Conservation (phyloP, 2,113 vertebrate species). For the Eptesicus fuscus region DNA sequence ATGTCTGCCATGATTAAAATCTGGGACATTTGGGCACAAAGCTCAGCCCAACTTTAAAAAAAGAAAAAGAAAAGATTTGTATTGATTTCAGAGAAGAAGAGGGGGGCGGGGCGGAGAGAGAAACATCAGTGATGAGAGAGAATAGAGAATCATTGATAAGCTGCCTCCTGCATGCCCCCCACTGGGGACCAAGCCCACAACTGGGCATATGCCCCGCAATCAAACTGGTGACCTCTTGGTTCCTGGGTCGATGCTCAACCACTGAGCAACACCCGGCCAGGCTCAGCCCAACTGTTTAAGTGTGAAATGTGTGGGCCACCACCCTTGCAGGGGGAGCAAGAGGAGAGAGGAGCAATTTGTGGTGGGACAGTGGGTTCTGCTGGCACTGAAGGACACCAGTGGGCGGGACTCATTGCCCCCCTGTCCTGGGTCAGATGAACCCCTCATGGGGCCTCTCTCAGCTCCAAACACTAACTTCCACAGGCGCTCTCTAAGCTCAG, state of each 20-base stretch:
- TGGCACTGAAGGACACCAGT: neutral
- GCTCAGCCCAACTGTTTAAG: neutral
- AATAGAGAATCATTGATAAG: too few relatives aligned
- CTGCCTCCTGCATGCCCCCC: too few relatives aligned
- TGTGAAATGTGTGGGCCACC: accelerated
- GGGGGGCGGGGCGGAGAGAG: too few relatives aligned
- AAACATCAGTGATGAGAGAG: too few relatives aligned
- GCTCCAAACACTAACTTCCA: neutral
- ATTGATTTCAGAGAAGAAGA: too few relatives aligned
- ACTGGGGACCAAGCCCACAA: too few relatives aligned
- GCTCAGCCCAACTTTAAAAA: neutral
- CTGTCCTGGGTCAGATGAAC: neutral
- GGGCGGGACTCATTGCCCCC: neutral
- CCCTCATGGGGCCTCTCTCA: neutral
- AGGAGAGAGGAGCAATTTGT: neutral
- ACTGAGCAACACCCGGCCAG: too few relatives aligned
- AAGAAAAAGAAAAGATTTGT: too few relatives aligned
- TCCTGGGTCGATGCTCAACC: too few relatives aligned
- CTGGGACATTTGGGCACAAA: neutral
- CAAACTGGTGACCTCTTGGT: too few relatives aligned
- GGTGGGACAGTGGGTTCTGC: neutral
- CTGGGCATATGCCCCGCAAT: too few relatives aligned
- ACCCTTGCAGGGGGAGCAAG: neutral
- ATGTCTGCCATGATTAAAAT: neutral
- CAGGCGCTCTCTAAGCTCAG: neutral